A percentile compares a stretch with the other conserved stretches of the same genome.
Conservation (phyloP, 2,113 vertebrate genomes). For the Progne subis region DNA sequence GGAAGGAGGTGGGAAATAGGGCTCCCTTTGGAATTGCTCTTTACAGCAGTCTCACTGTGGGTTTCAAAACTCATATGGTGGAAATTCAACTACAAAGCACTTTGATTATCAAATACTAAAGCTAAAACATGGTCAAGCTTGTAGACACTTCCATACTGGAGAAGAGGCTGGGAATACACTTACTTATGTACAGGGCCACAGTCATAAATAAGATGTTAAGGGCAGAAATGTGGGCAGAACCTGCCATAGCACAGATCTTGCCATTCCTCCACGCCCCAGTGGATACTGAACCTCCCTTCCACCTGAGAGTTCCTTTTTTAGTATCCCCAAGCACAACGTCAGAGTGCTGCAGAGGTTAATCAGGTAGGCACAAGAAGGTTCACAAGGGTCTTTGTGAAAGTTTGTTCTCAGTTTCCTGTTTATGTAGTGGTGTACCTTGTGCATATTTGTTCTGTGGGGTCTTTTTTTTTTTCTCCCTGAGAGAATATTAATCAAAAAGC, state of each 20-base stretch:
- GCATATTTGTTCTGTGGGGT: not conserved
- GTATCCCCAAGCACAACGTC: rapidly evolving
- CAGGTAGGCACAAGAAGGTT: not conserved
- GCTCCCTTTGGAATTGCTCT: not conserved
- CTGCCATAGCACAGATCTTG: not conserved
- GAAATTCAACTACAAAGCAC: not conserved
- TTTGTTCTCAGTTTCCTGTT: not conserved
- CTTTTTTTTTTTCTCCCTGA: not conserved
- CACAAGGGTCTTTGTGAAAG: not conserved
- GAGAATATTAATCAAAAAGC: not conserved
- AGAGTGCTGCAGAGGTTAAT: not conserved
- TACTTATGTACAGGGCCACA: rapidly evolving
- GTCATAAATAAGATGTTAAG: not conserved
- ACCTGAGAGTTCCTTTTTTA: not conserved
- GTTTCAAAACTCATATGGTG: not conserved
- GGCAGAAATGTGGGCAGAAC: not conserved
- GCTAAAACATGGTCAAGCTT: not conserved
- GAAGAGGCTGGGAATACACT: not conserved
- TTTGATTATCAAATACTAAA: not conserved
- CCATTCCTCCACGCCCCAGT: not conserved
- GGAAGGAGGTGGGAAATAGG: not conserved
- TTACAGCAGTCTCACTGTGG: not conserved
- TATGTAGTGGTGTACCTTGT: not conserved
- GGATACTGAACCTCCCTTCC: not conserved
- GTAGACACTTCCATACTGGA: not conserved